phyloP scores from a whole-genome alignment of 2,888 invertebrate species.

The Dimorphilus gyrociliatus region DNA sequence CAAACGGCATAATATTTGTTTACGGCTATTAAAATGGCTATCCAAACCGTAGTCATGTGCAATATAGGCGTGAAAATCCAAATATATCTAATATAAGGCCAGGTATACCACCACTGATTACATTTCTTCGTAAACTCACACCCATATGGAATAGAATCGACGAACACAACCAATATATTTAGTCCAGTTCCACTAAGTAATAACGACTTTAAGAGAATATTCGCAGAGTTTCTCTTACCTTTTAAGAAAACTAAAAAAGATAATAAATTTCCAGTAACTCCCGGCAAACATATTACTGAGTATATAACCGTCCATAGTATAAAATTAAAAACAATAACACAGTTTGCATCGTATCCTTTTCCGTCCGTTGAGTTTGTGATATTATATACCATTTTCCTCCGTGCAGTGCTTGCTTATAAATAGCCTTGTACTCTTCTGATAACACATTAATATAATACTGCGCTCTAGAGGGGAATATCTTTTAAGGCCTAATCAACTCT shows the following conservation, averaged over 20 bases:
- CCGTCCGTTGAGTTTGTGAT: no score
- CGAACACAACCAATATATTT: conserved; percentile 11
- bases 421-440: not conserved
- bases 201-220: conserved; percentile 11
- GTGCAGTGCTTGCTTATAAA: not conserved
- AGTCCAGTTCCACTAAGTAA: conserved; percentile 12
- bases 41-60: conserved; percentile 15
- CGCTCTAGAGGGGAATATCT: no score
- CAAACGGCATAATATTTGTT: conserved; percentile 16
- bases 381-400: conserved; percentile 1
- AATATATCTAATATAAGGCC: conserved; percentile 13
- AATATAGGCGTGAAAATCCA: conserved; percentile 12
- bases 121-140: conserved; percentile 11
- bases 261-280: conserved; percentile 11
- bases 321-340: conserved; percentile 12
- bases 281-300: conserved; percentile 9
- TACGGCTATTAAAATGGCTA: conserved; percentile 12
- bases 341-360: no score
- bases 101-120: conserved; percentile 10
- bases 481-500: no score
- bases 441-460: no score
- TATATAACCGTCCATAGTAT: conserved; percentile 11
- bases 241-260: conserved; percentile 11
- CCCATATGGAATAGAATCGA: conserved; percentile 12
- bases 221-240: conserved; percentile 10